Conservation (phyloP, 2,113 vertebrate species). For the Arothron firmamentum region DNA sequence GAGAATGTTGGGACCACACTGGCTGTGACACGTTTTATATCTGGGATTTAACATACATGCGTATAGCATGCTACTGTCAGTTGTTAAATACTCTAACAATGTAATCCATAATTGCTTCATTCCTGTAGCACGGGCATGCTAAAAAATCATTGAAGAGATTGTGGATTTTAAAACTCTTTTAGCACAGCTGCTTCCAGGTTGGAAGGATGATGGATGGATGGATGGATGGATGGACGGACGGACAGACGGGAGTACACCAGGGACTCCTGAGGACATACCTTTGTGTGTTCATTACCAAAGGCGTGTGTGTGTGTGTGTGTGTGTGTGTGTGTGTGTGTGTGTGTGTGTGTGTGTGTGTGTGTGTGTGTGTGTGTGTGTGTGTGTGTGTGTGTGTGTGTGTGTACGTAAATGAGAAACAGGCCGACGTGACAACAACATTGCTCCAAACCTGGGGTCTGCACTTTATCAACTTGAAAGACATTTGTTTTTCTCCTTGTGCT, state of each 20-base stretch:
- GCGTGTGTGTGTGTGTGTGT: neutral
- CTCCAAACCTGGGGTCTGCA: constrained; percentile 3
- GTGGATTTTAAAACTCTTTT: no score
- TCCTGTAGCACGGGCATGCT: no score
- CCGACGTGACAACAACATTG: neutral
- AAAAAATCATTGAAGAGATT: no score
- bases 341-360: neutral
- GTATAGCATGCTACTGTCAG: no score
- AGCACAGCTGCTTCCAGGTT: no score
- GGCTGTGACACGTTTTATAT: no score
- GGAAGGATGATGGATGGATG: neutral
- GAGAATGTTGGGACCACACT: no score
- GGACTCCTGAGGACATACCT: no score
- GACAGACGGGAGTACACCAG: neutral
- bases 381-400: neutral
- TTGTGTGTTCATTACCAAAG: constrained; percentile 15
- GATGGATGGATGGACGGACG: neutral
- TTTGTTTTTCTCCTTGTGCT: constrained; percentile 26
- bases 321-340: neutral
- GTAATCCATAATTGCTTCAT: no score
- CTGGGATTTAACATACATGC: no score
- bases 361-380: neutral
- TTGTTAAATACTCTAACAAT: no score
- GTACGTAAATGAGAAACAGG: constrained; percentile 42
- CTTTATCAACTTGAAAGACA: constrained; percentile 9